Conservation (phyloP, 30 jellyfish, hydroid and myxozoan species). For the Nemopilema nomurai region DNA sequence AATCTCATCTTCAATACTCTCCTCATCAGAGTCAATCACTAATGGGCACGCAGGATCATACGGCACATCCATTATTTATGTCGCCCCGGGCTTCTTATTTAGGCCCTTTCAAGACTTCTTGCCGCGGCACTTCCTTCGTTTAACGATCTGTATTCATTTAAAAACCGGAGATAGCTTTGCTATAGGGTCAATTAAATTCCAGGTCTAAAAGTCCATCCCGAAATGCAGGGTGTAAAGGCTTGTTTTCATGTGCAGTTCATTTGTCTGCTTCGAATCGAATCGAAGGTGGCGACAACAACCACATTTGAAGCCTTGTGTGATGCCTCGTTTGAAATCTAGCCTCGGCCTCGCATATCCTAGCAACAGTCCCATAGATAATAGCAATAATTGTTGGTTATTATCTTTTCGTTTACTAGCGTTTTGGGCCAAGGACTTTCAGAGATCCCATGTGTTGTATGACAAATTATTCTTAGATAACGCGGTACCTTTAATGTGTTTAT, state of each 20-base stretch:
- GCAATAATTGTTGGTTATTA: background rate
- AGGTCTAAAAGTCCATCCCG: too few species aligned
- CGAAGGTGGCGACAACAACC: background rate
- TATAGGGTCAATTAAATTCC: too few species aligned
- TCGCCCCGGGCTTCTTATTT: background rate
- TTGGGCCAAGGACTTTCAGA: too few species aligned
- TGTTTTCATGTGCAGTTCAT: background rate
- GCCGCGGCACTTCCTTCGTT: background rate
- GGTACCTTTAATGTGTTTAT: too few species aligned
- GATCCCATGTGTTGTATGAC: too few species aligned
- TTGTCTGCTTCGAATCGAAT: background rate
- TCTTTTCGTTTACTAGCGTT: background rate
- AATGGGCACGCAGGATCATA: constrained; percentile 68
- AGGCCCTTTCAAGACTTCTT: background rate
- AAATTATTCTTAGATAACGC: too few species aligned
- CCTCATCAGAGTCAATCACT: constrained; percentile 47
- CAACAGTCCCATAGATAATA: background rate
- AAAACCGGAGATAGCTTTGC: background rate
- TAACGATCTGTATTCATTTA: background rate
- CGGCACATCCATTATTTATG: constrained; percentile 48
- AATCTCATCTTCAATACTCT: constrained; percentile 31
- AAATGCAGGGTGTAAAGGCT: background rate
- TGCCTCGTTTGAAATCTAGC: background rate
- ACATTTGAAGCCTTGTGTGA: background rate
- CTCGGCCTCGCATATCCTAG: background rate